phyloP scores from a whole-genome alignment of 2,888 invertebrate genomes.

The Lithophane socia region DNA sequence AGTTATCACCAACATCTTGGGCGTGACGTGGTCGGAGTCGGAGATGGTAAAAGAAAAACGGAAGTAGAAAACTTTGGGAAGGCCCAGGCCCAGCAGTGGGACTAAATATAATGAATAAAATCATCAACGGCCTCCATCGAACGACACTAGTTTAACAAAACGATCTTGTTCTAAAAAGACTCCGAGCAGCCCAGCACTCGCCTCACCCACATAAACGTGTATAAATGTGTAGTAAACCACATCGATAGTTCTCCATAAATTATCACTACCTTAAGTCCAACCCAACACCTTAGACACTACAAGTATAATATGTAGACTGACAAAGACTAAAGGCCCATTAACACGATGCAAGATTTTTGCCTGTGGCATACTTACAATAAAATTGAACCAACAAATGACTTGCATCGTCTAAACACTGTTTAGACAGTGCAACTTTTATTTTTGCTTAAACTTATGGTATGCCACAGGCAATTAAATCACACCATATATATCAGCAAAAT shows the following conservation, averaged over 20 bases:
- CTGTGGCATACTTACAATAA: too few relatives aligned
- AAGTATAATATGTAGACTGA: neutral
- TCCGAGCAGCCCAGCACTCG: neutral
- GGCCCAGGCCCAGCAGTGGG: neutral
- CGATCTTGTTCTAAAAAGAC: too few relatives aligned
- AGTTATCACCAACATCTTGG: neutral
- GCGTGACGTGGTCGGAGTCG: too few relatives aligned
- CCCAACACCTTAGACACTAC: slow-evolving; percentile 2
- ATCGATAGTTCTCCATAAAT: neutral
- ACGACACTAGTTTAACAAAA: neutral
- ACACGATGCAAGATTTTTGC: neutral
- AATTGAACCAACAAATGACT: neutral
- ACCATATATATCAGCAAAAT: too few relatives aligned
- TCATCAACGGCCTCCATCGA: neutral
- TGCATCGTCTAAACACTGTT: neutral
- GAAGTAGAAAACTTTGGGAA: neutral
- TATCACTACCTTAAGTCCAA: slow-evolving; percentile 9
- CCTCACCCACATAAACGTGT: neutral
- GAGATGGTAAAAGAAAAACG: neutral
- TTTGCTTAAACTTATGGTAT: neutral
- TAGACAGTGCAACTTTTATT: neutral
- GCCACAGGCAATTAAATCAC: too few relatives aligned
- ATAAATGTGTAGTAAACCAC: neutral
- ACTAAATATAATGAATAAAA: too few relatives aligned
- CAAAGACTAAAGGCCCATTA: neutral